These are phyloP conservation scores for Marmota flaviventris DNA, from an alignment of 2,113 vertebrate genomes.

Conservation along the genomic window DNA sequence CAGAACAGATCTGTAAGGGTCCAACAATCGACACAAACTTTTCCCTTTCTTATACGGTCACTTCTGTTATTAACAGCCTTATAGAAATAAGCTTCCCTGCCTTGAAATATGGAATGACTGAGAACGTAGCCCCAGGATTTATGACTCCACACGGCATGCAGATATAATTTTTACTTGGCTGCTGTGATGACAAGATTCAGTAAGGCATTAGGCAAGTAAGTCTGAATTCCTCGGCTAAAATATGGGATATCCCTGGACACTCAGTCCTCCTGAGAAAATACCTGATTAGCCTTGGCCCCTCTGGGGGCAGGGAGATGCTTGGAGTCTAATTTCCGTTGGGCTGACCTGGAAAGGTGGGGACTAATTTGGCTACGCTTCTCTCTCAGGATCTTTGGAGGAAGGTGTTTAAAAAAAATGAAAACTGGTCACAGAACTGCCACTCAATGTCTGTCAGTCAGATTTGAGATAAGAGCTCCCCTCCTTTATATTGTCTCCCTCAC, in stretches of 20 bases:
- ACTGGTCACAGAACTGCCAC: not conserved
- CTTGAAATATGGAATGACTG: slow-evolving; percentile 80
- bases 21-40: not conserved
- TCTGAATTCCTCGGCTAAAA: slow-evolving; percentile 72
- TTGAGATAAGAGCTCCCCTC: slow-evolving; percentile 39
- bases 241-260: slow-evolving; percentile 59
- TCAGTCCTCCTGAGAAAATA: not conserved
- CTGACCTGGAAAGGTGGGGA: slow-evolving; percentile 26
- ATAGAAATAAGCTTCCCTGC: slow-evolving; percentile 72
- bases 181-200: slow-evolving; percentile 79
- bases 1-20: not conserved
- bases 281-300: slow-evolving; percentile 16
- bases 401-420: not conserved
- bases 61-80: slow-evolving; percentile 74
- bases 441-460: slow-evolving; percentile 38
- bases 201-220: slow-evolving; percentile 73
- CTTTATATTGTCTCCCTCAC: slow-evolving; percentile 55
- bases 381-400: slow-evolving; percentile 58
- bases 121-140: slow-evolving; percentile 67
- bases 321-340: slow-evolving; percentile 28
- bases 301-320: not conserved
- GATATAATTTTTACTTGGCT: slow-evolving; percentile 77
- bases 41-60: not conserved
- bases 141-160: slow-evolving; percentile 44
- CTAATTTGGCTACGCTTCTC: not conserved